Percentiles rank a stretch among this genome's conserved stretches.
Conservation (phyloP, 2,888 invertebrate genomes). For the Macaria notata region DNA sequence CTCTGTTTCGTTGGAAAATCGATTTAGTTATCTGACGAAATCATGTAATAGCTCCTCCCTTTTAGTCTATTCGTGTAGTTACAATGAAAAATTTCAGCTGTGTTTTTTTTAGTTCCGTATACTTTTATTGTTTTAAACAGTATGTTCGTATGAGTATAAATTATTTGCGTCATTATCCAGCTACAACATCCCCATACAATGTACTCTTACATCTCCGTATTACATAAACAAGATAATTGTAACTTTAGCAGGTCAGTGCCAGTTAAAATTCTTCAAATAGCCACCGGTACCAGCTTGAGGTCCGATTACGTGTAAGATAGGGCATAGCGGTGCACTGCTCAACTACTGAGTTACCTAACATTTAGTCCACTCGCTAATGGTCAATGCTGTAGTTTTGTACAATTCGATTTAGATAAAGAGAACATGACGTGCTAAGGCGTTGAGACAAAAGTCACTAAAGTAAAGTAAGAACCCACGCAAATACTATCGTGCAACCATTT, state of each 20-base stretch:
- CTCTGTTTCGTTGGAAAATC: too few relatives aligned
- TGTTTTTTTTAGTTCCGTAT: too few relatives aligned
- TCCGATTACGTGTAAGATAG: conserved; percentile 21
- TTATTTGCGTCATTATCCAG: too few relatives aligned
- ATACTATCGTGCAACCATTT: too few relatives aligned
- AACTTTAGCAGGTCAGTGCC: conserved; percentile 30
- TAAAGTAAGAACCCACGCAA: neutral
- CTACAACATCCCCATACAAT: too few relatives aligned
- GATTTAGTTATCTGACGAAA: too few relatives aligned
- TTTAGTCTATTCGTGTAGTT: too few relatives aligned
- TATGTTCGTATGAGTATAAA: too few relatives aligned
- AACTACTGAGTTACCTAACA: conserved; percentile 1
- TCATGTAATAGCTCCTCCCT: too few relatives aligned
- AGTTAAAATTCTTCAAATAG: conserved; percentile 41
- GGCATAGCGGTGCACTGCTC: conserved; percentile 16
- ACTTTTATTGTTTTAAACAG: too few relatives aligned
- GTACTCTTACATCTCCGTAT: too few relatives aligned
- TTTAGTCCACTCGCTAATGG: conserved; percentile 3
- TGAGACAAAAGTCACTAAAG: neutral
- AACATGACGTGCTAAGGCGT: conserved; percentile 4
- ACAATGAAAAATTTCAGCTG: too few relatives aligned
- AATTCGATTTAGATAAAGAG: conserved; percentile 7
- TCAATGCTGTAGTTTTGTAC: conserved; percentile 9
- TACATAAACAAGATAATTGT: neutral
- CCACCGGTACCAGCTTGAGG: conserved; percentile 28